Evolutionary conservation across 2,888 invertebrate genomes (phyloP), one percentile per base, ranked within the genome.

Genomic region (Fabriciana adippe): DNA sequence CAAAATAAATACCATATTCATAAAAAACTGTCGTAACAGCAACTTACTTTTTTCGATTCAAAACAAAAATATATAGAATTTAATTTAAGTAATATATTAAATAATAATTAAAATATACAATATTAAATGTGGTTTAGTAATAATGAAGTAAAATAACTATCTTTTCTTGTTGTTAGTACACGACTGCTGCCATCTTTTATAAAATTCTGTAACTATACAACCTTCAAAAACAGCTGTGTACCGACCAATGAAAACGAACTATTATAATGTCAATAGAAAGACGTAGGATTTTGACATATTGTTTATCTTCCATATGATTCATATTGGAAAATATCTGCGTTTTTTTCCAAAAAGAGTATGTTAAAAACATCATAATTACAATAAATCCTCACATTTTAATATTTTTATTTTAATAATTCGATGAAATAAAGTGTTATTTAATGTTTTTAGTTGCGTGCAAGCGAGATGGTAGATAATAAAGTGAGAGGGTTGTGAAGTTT

Each of bases 191-290:
- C 86, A 90, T 84, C 90, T 90, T 78, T 73, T 65, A n/a, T 31
- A 26, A 11, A 16, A 6, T 57, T 18, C 71, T 68, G 31, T 51
- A 31, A 66, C 6, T 67, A 31, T 50, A 5, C 15, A 73, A 63
- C 74, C 77, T 89, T 92, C 90, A 91, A 90, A 91, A 93, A 89
- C 92, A 93, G 92, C 92, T 93, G 92, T 86, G 79, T 72, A 64
- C 66, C 66, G 73, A 72, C 92, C 91, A 92, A 92, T 92, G 84
- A 85, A 73, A 77, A 73, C 66, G 60, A 26, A 64, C 78, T 67
- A 61, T 59, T 55, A 62, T 72, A 71, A 41, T 41, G 35, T 41
- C 35, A 41, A 41, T 41, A 41, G 35, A 41, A 72, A 86, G 84
- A 59, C 72, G 66, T 69, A 72, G 45, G 63, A 55, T 70, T 68